Evolutionary conservation across 2,888 invertebrate species (phyloP).

Genomic region (Alsophila aescularia): DNA sequence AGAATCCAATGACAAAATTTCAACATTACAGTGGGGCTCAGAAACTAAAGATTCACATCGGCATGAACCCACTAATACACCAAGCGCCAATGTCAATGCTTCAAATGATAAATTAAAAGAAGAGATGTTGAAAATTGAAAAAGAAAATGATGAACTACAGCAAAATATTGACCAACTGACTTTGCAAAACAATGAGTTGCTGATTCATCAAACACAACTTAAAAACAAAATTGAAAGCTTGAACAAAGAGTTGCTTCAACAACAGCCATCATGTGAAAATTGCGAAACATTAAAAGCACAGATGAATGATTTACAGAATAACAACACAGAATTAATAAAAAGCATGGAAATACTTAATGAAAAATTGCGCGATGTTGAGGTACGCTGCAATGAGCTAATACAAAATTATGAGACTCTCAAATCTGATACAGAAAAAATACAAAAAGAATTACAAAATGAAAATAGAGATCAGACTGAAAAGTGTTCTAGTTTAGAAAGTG

Average conservation of each 20-base stretch:
- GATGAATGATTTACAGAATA: conserved; percentile 51
- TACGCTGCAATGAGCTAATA: conserved; percentile 45
- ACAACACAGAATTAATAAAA: conserved; percentile 46
- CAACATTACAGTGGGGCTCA: conserved; percentile 65
- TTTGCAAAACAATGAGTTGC: conserved; percentile 61
- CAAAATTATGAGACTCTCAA: conserved; percentile 48
- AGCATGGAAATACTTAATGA: conserved; percentile 42
- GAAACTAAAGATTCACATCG: conserved; percentile 55
- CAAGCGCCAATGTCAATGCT: conserved; percentile 33
- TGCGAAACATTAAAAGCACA: conserved; percentile 53
- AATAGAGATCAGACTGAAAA: conserved; percentile 41
- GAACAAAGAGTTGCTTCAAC: conserved; percentile 55
- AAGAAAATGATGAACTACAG: conserved; percentile 77
- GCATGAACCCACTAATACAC: conserved; percentile 36
- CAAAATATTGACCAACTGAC: conserved; percentile 63
- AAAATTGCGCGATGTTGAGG: conserved; percentile 48
- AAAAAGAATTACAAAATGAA: conserved; percentile 47
- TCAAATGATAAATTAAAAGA: conserved; percentile 47
- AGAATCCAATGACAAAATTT: conserved; percentile 87
- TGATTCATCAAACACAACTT: conserved; percentile 49
- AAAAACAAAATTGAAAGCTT: conserved; percentile 61
- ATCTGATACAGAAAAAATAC: conserved; percentile 48
- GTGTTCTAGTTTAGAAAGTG: conserved; percentile 46
- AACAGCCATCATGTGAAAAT: conserved; percentile 48
- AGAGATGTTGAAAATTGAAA: conserved; percentile 70